Evolutionary conservation across 1,140 invertebrate genomes (phyloP).

Genomic region (Ctenoplectra terminalis): DNA sequence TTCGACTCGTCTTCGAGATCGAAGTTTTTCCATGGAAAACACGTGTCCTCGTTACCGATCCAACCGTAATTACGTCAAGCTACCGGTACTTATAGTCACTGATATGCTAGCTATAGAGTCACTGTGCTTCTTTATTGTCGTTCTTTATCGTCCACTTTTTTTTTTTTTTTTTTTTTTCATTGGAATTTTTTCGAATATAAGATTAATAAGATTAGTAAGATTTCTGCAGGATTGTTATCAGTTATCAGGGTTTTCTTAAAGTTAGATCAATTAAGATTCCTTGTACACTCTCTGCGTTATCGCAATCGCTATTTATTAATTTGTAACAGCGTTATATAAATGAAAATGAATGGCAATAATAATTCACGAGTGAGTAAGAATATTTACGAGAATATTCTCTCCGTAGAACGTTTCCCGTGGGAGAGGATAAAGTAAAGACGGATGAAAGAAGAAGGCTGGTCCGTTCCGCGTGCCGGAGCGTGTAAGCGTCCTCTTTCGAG

Average conservation of each 20-base stretch:
- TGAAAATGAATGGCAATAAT: not conserved
- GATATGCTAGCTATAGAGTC: not conserved
- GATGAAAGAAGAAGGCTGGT: slow-evolving; percentile 12
- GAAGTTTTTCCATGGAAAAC: slow-evolving; percentile 51
- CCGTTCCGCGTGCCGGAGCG: not conserved
- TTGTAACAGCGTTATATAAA: no score
- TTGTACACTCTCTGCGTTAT: no score
- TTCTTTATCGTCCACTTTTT: no score
- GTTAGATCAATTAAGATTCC: no score
- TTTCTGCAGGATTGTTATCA: no score
- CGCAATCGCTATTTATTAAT: no score
- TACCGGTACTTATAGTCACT: not conserved
- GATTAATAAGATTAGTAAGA: not conserved
- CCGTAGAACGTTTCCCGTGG: not conserved
- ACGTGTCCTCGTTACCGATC: slow-evolving; percentile 39
- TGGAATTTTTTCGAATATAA: not conserved
- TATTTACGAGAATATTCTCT: not conserved
- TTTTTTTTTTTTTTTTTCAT: not conserved
- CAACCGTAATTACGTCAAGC: slow-evolving; percentile 26
- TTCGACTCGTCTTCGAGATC: slow-evolving; percentile 48
- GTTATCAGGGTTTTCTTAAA: no score
- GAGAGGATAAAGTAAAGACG: not conserved
- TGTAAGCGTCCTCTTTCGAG: slow-evolving; percentile 6
- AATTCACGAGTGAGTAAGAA: not conserved
- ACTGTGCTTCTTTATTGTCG: not conserved